phyloP scores from a whole-genome alignment of 2,113 vertebrate genomes.

The Coracopsis vasa region DNA sequence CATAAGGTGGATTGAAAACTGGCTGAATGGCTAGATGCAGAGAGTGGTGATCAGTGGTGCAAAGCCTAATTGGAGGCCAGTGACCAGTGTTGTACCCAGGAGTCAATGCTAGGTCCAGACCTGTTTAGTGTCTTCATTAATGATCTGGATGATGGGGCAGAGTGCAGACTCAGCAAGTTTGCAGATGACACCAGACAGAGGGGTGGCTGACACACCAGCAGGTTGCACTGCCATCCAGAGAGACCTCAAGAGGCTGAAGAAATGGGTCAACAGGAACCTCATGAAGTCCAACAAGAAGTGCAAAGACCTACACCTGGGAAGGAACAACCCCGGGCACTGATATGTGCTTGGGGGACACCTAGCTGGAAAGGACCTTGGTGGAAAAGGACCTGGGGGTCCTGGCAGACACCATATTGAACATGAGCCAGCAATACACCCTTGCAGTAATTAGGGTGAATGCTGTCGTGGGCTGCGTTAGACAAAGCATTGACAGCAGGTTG shows the following conservation, averaged over 20 bases:
- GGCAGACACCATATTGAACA: not conserved
- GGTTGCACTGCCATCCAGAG: not conserved
- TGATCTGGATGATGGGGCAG: not conserved
- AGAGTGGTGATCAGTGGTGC: not conserved
- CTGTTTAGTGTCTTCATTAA: not conserved
- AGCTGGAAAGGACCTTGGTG: no score
- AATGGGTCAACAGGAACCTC: not conserved
- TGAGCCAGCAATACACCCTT: not conserved
- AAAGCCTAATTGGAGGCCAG: not conserved
- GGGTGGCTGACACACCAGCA: not conserved
- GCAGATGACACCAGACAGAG: not conserved
- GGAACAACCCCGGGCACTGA: not conserved
- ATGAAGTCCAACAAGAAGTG: not conserved
- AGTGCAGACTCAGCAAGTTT: not conserved
- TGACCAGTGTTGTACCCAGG: not conserved
- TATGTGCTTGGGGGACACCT: no score
- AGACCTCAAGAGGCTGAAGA: not conserved
- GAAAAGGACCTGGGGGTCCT: no score
- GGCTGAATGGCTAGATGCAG: not conserved
- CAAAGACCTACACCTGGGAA: not conserved
- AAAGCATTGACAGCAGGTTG: not conserved
- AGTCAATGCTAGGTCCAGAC: not conserved
- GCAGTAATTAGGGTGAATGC: not conserved
- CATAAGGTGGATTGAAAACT: not conserved
- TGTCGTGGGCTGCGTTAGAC: not conserved